These are phyloP conservation scores for Oncopeltus fasciatus DNA, from an alignment of 1,140 invertebrate species.

Conservation along the genomic window DNA sequence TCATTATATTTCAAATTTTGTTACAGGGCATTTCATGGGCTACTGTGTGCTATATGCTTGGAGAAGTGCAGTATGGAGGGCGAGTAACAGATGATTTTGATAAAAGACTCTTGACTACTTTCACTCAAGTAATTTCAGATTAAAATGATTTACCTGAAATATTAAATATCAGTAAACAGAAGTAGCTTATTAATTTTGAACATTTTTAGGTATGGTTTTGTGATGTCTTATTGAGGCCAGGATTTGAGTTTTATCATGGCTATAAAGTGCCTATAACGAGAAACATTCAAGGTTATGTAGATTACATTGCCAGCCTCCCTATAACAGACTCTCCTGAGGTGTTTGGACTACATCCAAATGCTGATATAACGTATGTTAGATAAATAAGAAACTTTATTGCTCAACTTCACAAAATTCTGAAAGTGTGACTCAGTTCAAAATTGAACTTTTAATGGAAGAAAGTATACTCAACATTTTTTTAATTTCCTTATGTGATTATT, in stretches of 20 bases:
- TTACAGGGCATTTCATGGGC: conserved; percentile 82
- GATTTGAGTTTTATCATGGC: conserved; percentile 78
- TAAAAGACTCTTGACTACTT: conserved; percentile 77
- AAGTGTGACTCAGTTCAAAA: not conserved
- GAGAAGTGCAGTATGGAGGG: conserved; percentile 93
- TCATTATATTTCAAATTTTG: not conserved
- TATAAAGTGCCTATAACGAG: conserved; percentile 71
- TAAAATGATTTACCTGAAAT: not conserved
- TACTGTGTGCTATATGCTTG: conserved; percentile 94
- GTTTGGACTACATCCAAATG: conserved; percentile 90
- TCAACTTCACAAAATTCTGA: no score
- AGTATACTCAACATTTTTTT: not conserved
- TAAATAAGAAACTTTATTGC: conserved; percentile 6
- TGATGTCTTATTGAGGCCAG: conserved; percentile 61
- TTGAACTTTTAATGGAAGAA: not conserved
- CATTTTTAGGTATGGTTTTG: conserved; percentile 64
- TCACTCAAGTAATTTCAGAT: conserved; percentile 50
- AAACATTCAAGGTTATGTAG: conserved; percentile 59
- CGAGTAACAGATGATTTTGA: conserved; percentile 93
- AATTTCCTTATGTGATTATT: not conserved
- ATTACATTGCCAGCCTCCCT: conserved; percentile 76
- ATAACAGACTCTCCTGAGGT: conserved; percentile 82
- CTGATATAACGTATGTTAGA: conserved; percentile 87
- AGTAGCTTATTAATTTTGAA: no score
- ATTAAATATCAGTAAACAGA: no score